phyloP scores from a whole-genome alignment of 2,888 invertebrate species.

The Branchinecta sandiegonensis region DNA sequence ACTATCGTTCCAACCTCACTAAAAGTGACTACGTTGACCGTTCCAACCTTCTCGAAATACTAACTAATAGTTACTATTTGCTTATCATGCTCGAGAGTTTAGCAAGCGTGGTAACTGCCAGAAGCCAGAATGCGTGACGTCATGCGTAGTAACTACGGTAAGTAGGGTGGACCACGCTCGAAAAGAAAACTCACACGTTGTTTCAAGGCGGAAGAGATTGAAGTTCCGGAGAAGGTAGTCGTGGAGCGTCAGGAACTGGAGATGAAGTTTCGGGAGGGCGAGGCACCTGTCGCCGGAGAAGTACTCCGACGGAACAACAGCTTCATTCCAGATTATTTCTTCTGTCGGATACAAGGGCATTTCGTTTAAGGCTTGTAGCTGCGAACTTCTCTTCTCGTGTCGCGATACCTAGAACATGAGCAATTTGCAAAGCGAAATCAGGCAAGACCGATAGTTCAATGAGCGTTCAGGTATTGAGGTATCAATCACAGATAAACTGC shows the following conservation, averaged over 20 bases:
- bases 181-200: constrained; percentile 60
- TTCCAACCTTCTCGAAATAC: too few relatives aligned
- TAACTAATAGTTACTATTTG: too few relatives aligned
- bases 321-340: constrained; percentile 96
- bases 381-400: constrained; percentile 77
- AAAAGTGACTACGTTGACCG: too few relatives aligned
- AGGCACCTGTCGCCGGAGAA: constrained; percentile 90
- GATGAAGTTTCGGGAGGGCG: constrained; percentile 89
- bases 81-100: too few relatives aligned
- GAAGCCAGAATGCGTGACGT: too few relatives aligned
- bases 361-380: constrained; percentile 83
- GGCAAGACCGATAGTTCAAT: too few relatives aligned
- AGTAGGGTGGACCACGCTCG: too few relatives aligned
- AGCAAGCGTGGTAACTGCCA: too few relatives aligned
- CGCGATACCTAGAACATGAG: constrained; percentile 47
- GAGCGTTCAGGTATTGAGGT: too few relatives aligned
- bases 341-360: constrained; percentile 99
- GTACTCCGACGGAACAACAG: constrained; percentile 92
- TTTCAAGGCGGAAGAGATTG: constrained; percentile 90
- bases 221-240: constrained; percentile 96
- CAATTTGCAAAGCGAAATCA: neutral
- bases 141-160: too few relatives aligned
- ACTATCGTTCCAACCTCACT: too few relatives aligned
- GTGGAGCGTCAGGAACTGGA: constrained; percentile 94
- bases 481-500: too few relatives aligned